These are phyloP conservation scores for Callorhinus ursinus DNA, from an alignment of 2,113 vertebrate genomes.

Conservation along the genomic window DNA sequence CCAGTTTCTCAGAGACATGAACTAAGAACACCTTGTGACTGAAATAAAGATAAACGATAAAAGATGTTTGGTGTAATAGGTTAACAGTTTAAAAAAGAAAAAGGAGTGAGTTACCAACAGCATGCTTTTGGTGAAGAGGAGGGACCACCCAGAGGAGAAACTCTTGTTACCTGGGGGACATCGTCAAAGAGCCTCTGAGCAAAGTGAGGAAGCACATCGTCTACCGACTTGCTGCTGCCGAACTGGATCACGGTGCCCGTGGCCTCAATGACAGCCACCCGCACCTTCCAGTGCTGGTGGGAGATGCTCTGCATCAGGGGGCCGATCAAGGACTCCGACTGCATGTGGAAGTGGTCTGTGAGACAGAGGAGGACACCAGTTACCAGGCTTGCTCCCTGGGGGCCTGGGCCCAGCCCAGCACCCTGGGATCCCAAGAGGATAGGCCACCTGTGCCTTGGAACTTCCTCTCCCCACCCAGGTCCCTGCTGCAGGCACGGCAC, in stretches of 20 bases:
- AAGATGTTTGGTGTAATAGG: too few relatives aligned
- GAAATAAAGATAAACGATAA: too few relatives aligned
- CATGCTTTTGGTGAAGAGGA: background rate
- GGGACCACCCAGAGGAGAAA: background rate
- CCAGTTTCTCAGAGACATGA: background rate
- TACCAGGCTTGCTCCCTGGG: background rate
- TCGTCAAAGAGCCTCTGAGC: slow-evolving; percentile 97
- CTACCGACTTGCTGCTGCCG: slow-evolving; percentile 91
- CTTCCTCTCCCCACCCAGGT: background rate
- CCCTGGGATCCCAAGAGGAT: background rate
- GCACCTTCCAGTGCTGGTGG: slow-evolving; percentile 95
- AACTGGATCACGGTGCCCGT: slow-evolving; percentile 92
- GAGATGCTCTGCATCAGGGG: slow-evolving; percentile 95
- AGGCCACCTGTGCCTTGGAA: background rate
- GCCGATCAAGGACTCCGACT: slow-evolving; percentile 93
- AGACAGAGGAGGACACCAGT: background rate
- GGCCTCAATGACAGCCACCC: slow-evolving; percentile 92
- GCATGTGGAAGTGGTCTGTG: slow-evolving; percentile 96
- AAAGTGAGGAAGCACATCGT: slow-evolving; percentile 95
- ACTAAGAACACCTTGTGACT: background rate
- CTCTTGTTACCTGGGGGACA: slow-evolving; percentile 91
- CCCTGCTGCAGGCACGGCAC: background rate
- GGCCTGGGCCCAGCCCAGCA: background rate
- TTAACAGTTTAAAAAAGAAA: background rate
- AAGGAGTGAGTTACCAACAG: background rate